Base-by-base conservation (phyloP, 2,797 vertebrate genomes). In the Nannoperca australis region DNA sequence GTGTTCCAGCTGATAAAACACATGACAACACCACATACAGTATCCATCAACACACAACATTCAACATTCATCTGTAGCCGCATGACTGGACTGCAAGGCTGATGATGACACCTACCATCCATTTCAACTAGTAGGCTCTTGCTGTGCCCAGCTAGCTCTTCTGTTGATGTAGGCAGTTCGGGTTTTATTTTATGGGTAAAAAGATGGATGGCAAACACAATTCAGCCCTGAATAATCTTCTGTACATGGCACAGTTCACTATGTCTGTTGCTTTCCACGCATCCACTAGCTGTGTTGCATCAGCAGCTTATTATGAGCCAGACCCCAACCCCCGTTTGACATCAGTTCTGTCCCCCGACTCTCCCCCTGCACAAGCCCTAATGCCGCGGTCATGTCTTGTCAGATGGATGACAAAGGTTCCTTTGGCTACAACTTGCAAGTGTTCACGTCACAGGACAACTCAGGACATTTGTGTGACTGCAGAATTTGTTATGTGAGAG, bases 131-230 rank as follows among this genome's bases (percentile, higher is more conserved):
- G 9, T 17, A 3, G 36, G 15, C 24, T 30, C 27, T 32, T 62
- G 24, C 10, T 1, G n/a, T 18, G 38, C 8, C 4, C 17, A 63
- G 12, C 61, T 42, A 3, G 42, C 17, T 63, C 44, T 14, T 24
- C 22, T 51, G 14, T 30, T 20, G 20, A n/a, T 73, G 50, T 56
- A 47, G 51, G 51, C 17, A 30, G 8, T 17, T 40, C 42, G 53
- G 50, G 40, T 47, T 47, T 56, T 64, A 47, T 64, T 73, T 56
- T 20, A 34, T 63, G 18, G 58, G 22, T 40, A 18, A 51, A 71
- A 60, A 50, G 10, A 53, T 71, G 36, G 58, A 62, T 24, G 22
- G 58, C 13, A 59, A 70, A 36, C 30, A 45, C 44, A 49, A 1
- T 8, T 40, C 47, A 30, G 3, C 2, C n/a, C 24, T 30, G 42